These are phyloP conservation scores for Neotoma lepida DNA, from an alignment of 2,113 vertebrate genomes.

Conservation along the genomic window DNA sequence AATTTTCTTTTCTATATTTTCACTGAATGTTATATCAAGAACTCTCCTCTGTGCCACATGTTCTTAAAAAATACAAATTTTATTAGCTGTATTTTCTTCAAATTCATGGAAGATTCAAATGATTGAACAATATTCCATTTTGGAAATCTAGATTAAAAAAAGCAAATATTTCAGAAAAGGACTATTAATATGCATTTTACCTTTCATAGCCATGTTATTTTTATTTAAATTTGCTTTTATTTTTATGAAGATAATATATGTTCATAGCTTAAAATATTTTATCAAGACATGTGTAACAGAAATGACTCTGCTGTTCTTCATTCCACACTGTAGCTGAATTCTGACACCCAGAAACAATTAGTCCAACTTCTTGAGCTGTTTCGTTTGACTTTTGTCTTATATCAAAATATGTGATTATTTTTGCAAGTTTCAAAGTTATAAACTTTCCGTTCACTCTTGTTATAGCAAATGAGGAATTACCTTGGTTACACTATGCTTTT, in stretches of 20 bases:
- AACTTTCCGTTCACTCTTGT: background rate
- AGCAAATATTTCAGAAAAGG: background rate
- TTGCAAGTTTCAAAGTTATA: slow-evolving; percentile 10
- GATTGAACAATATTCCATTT: background rate
- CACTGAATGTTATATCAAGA: background rate
- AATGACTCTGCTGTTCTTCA: background rate
- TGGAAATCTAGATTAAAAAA: background rate
- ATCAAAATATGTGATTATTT: slow-evolving; percentile 22
- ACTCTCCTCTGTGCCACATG: background rate
- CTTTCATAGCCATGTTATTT: background rate
- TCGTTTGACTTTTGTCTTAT: slow-evolving; percentile 12
- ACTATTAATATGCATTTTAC: background rate
- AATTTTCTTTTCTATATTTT: slow-evolving; percentile 25
- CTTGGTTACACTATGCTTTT: background rate
- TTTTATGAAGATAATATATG: slow-evolving; percentile 26
- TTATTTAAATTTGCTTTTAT: background rate
- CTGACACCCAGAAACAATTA: background rate
- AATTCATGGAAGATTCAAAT: background rate
- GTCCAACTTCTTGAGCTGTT: background rate
- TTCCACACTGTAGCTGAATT: background rate
- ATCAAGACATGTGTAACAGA: background rate
- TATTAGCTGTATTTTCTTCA: background rate
- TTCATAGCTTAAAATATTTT: slow-evolving; percentile 22
- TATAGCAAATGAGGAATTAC: background rate
- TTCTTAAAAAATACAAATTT: background rate